Evolutionary conservation across 2,797 vertebrate species (phyloP).

Genomic region (Peromyscus eremicus): DNA sequence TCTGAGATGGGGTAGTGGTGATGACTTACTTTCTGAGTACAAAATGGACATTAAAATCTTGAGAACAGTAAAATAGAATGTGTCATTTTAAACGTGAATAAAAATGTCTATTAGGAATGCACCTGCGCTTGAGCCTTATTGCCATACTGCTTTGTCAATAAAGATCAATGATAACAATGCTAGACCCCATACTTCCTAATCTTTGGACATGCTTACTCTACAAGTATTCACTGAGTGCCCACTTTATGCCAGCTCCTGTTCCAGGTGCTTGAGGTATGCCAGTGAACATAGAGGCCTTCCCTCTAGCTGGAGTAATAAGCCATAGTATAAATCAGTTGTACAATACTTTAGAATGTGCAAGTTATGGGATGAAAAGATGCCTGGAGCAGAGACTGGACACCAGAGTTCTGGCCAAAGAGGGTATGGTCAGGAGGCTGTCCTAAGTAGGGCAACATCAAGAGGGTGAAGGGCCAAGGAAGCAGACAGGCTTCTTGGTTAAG

Average conservation of each 20-base stretch:
- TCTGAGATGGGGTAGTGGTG: background rate
- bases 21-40: constrained; percentile 2
- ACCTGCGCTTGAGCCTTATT: background rate
- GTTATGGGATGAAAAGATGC: background rate
- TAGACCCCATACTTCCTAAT: background rate
- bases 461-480: too few relatives aligned
- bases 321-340: background rate
- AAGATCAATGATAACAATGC: background rate
- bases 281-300: background rate
- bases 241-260: rapidly evolving
- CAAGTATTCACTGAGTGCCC: background rate
- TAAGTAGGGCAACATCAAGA: background rate
- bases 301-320: background rate
- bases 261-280: background rate
- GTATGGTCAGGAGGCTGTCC: background rate
- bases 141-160: background rate
- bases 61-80: background rate
- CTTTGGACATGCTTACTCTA: background rate
- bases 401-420: background rate
- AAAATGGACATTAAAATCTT: background rate
- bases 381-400: background rate
- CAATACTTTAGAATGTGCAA: background rate
- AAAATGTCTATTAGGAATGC: background rate
- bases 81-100: constrained; percentile 1
- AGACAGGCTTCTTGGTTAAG: too few relatives aligned